A percentile compares a stretch with the other conserved stretches of the same genome.
Conservation (phyloP, 1,140 invertebrate species). For the Monomorium pharaonis region DNA sequence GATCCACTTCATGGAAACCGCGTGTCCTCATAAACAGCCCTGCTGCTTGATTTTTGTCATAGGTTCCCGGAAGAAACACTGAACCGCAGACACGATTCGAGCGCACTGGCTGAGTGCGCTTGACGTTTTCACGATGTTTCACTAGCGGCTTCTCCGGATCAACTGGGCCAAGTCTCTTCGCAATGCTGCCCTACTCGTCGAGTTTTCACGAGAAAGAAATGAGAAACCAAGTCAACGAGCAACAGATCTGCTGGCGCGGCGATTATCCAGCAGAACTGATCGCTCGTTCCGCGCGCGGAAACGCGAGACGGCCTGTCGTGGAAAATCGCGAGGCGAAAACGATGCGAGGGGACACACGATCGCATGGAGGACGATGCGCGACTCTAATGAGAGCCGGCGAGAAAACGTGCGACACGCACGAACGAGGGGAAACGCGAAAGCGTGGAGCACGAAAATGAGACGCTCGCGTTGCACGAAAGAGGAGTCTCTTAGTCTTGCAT, state of each 20-base stretch:
- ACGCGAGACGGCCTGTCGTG: neutral
- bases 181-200: neutral
- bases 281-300: constrained; percentile 3
- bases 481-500: neutral
- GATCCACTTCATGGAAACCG: neutral
- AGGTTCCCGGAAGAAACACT: neutral
- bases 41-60: neutral
- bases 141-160: neutral
- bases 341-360: neutral
- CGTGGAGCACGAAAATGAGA: constrained; percentile 37
- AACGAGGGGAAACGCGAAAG: constrained; percentile 37
- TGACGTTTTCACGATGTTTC: neutral
- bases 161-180: neutral
- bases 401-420: constrained; percentile 40
- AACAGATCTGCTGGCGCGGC: neutral
- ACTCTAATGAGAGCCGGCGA: constrained; percentile 14
- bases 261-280: constrained; percentile 2
- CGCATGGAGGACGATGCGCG: constrained; percentile 22
- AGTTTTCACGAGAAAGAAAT: constrained; percentile 4
- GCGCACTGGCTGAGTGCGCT: neutral
- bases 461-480: neutral
- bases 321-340: constrained; percentile 15
- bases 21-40: neutral
- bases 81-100: neutral
- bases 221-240: neutral